Percentiles rank a stretch among this genome's conserved stretches.
Conservation (phyloP, 2,113 vertebrate species). For the Gadus chalcogrammus region DNA sequence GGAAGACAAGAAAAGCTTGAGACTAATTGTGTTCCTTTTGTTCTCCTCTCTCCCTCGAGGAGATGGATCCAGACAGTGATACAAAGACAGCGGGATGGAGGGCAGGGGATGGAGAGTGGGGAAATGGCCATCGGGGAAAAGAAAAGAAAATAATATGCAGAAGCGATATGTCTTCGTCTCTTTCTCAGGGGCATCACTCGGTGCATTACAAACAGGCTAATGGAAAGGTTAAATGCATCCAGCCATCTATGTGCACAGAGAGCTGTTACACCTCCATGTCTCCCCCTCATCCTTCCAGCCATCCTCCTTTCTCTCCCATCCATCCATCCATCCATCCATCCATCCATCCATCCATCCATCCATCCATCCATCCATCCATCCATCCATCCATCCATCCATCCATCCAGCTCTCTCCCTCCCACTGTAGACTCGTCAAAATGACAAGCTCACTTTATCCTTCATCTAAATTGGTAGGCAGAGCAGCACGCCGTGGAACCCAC, state of each 20-base stretch:
- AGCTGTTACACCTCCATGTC: constrained; percentile 11
- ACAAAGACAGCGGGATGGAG: constrained; percentile 3
- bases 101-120: not conserved
- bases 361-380: no score
- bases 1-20: not conserved
- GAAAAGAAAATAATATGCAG: not conserved
- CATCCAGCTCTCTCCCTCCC: constrained; percentile 26
- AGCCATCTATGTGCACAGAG: not conserved
- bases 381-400: no score
- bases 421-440: constrained; percentile 38
- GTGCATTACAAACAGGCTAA: constrained; percentile 22
- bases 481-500: constrained; percentile 5
- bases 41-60: not conserved
- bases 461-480: constrained; percentile 33
- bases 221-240: constrained; percentile 39
- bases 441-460: constrained; percentile 38
- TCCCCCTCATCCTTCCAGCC: constrained; percentile 10
- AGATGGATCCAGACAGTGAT: not conserved
- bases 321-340: constrained; percentile 9
- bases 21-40: no score
- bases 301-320: not conserved
- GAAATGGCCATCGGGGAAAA: not conserved
- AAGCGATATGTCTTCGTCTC: not conserved
- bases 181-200: not conserved
- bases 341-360: no score